Evolutionary conservation across 2,888 invertebrate species (phyloP).

Genomic region (Panorpa germanica): DNA sequence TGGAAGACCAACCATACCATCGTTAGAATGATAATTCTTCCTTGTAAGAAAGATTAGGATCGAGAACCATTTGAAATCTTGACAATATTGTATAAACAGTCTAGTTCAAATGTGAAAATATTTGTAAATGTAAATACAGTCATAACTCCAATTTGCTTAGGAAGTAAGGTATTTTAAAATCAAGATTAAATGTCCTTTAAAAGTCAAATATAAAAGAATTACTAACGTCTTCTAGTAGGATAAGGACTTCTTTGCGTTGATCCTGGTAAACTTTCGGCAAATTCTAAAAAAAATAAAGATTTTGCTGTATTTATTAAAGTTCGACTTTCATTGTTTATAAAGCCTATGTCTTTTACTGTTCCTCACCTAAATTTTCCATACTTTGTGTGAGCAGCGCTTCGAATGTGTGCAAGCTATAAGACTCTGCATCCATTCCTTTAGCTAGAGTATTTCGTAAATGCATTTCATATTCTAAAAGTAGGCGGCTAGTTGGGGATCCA

Average conservation of each 20-base stretch:
- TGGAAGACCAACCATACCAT: too few species aligned
- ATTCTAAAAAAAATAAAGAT: constrained; percentile 34
- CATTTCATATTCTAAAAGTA: constrained; percentile 84
- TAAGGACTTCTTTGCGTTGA: constrained; percentile 75
- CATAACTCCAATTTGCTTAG: too few species aligned
- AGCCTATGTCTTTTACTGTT: constrained; percentile 10
- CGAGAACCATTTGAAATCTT: too few species aligned
- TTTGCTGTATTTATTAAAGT: constrained; percentile 2
- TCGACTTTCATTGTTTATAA: too few species aligned
- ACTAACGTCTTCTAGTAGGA: constrained; percentile 70
- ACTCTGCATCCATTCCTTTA: constrained; percentile 90
- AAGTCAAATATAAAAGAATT: constrained; percentile 12
- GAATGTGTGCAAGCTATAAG: constrained; percentile 84
- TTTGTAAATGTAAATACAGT: too few species aligned
- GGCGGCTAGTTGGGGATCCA: constrained; percentile 65
- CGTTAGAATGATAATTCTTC: too few species aligned
- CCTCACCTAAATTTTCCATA: constrained; percentile 81
- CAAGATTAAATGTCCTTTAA: constrained; percentile 8
- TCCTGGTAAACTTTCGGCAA: constrained; percentile 70
- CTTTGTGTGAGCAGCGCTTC: constrained; percentile 84
- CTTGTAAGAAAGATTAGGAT: too few species aligned
- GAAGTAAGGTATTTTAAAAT: too few species aligned
- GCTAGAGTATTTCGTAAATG: constrained; percentile 81
- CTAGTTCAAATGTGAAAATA: too few species aligned
- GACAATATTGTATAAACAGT: too few species aligned